Evolutionary conservation across 2,888 invertebrate genomes (phyloP), one percentile per base, ranked within the genome.

Genomic region (Graphium colonna): DNA sequence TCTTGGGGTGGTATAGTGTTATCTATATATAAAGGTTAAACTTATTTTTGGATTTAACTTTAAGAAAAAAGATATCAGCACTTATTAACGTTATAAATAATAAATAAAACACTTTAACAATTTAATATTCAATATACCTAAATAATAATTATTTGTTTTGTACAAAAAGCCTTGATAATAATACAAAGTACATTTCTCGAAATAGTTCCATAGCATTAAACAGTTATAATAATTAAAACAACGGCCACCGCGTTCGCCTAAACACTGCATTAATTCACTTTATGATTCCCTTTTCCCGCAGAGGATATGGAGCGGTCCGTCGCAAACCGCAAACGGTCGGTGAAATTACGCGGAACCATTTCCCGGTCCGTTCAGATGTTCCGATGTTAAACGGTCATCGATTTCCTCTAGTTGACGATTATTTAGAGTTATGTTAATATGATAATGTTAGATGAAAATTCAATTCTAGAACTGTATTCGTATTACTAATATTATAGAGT

Each of bases 251-350:
- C 10, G 8, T 31, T 31, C 31, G 8, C 31, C 31, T 31, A 31
- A 31, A 31, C 31, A 31, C 31, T 31, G 31, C 31, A 31, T 31
- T 5, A 31, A 31, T 31, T 31, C 31, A 31, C 31, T 31, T 31
- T 31, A 31, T 31, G 31, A 5, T 13, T 31, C 12, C n/a, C 17
- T 40, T 16, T 21, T 13, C 9, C 43, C 51, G 17, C 43, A 51
- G 38, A 28, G 50, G 50, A 49, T 41, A 41, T 21, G 31, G n/a
- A 12, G 28, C 21, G 50, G 50, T 26, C 18, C 33, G 18, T 18
- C 12, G 15, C 31, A 10, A 12, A 33, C 42, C 50, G 21, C 50
- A 42, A 50, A 50, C 33, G 50, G 42, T 42, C 50, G 33, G 42
- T 41, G 18, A 42, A 50, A 50, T 42, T 42, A 36, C 33, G 13